Evolutionary conservation across 2,113 vertebrate genomes (phyloP).

Genomic region (Macroglossus sobrinus): DNA sequence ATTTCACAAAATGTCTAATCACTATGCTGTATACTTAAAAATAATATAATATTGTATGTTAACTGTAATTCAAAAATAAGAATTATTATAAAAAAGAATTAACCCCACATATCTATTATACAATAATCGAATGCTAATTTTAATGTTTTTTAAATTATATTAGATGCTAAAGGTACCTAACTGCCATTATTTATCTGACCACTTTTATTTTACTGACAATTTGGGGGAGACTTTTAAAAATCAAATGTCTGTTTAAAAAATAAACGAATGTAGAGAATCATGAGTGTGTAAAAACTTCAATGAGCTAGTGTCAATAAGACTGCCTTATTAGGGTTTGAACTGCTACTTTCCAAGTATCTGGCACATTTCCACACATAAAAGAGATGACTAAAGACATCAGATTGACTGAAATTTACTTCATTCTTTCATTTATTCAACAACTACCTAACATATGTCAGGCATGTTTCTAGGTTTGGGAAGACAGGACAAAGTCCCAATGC

Average conservation of each 20-base stretch:
- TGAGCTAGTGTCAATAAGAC: neutral
- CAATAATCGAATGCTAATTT: neutral
- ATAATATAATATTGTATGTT: no score
- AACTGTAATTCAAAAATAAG: no score
- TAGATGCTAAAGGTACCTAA: neutral
- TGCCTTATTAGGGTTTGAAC: neutral
- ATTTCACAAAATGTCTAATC: neutral
- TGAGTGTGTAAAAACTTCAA: neutral
- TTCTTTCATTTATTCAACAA: conserved; percentile 4
- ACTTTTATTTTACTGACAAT: conserved; percentile 3
- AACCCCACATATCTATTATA: neutral
- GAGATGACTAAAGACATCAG: neutral
- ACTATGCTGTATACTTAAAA: no score
- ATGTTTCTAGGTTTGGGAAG: neutral
- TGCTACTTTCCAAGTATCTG: neutral
- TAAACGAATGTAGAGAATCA: neutral
- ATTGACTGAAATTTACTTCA: neutral
- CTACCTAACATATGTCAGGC: neutral
- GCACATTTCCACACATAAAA: neutral
- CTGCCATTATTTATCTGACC: neutral
- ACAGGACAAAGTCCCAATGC: neutral
- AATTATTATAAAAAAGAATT: neutral
- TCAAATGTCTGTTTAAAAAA: neutral
- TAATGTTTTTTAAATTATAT: neutral
- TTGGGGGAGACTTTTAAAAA: neutral